Percentiles rank a stretch among this genome's conserved stretches.
Evolutionary conservation across 2,797 vertebrate species (phyloP).

Genomic region (Molossus alvarezi): DNA sequence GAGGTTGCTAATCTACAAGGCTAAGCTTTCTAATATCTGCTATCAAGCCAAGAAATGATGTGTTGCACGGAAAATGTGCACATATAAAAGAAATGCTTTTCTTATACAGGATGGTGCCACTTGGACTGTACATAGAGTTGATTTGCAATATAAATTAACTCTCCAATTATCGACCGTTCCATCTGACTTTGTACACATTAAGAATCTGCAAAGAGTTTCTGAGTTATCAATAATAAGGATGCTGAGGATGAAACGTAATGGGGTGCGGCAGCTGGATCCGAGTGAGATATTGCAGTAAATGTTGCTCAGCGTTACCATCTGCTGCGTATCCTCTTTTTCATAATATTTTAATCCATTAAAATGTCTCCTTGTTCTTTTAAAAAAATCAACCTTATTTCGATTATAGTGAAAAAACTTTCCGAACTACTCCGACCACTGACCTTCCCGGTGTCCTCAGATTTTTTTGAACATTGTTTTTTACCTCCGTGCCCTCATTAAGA

Average conservation of each 20-base stretch:
- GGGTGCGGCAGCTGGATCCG: slow-evolving; percentile 73
- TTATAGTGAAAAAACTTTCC: slow-evolving; percentile 1
- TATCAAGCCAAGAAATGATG: slow-evolving; percentile 78
- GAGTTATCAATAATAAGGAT: slow-evolving; percentile 76
- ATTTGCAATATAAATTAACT: slow-evolving; percentile 85
- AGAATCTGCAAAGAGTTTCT: slow-evolving; percentile 77
- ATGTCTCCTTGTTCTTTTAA: slow-evolving; percentile 22
- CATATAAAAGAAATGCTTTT: slow-evolving; percentile 77
- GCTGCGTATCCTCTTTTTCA: slow-evolving; percentile 57
- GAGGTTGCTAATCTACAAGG: slow-evolving; percentile 74
- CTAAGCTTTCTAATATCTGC: slow-evolving; percentile 76
- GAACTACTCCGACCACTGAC: slow-evolving; percentile 38
- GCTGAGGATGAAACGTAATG: slow-evolving; percentile 78
- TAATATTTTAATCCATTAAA: slow-evolving; percentile 79
- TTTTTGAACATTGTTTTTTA: not conserved
- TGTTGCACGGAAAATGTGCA: slow-evolving; percentile 66
- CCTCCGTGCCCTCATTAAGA: slow-evolving; percentile 65
- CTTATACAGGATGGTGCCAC: slow-evolving; percentile 70
- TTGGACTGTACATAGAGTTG: slow-evolving; percentile 71
- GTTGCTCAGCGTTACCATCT: slow-evolving; percentile 84
- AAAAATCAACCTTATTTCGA: slow-evolving; percentile 45
- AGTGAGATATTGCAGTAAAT: slow-evolving; percentile 82
- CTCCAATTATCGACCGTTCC: slow-evolving; percentile 78
- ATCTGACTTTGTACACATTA: slow-evolving; percentile 79
- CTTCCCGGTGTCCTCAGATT: slow-evolving; percentile 18